Base-by-base conservation (phyloP, 1,140 invertebrate species). In the Dysdera silvatica region DNA sequence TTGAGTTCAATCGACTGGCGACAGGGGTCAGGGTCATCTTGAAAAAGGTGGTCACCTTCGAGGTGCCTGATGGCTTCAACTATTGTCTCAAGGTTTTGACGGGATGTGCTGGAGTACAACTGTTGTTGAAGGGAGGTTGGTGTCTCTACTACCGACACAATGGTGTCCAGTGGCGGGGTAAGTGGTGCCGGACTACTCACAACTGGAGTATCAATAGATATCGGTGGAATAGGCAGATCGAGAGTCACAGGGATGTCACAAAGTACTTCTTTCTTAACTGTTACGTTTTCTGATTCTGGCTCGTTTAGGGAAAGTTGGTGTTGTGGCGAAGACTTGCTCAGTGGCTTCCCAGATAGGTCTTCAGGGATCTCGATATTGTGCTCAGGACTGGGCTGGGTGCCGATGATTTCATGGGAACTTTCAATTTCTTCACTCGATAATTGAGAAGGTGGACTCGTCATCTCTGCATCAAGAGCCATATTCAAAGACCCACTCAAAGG, bases 21-120 rank as follows among this genome's bases (percentile, higher is more conserved):
- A 26, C 2, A 7, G 49, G 45, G 14, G 28, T 23, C 18, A 18
- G 61, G 51, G 32, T 68, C 69, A 59, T 69, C 70, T 24, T 64
- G 61, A 74, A 93, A 91, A 69, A 93, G 76, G 74, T 92, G 88
- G 74, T 95, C 91, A 7, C 95, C 94, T 75, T 98, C 95, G 58
- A 98, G 78, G 71, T 95, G 94, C 33, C 93, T 83, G 68, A 98
- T 98, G 40, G 95, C 95, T 74, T 98, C 94, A 7, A 97, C 92
- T 64, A 98, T 97, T 2, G 94, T 96, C 74, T 97, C 92, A 61
- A 98, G 79, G 75, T 96, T 97, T 72, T 95, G 88, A 40, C 91
- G 83, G 49, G 90, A 91, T 31, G 88, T 88, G 69, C 84, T 69
- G 33, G 56, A 58, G 35, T 29, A 56, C 4, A 35, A 31, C 32